Percentiles rank a stretch among this genome's conserved stretches.
phyloP scores from a whole-genome alignment of 2,888 invertebrate species.

The Chelonus formosanus region DNA sequence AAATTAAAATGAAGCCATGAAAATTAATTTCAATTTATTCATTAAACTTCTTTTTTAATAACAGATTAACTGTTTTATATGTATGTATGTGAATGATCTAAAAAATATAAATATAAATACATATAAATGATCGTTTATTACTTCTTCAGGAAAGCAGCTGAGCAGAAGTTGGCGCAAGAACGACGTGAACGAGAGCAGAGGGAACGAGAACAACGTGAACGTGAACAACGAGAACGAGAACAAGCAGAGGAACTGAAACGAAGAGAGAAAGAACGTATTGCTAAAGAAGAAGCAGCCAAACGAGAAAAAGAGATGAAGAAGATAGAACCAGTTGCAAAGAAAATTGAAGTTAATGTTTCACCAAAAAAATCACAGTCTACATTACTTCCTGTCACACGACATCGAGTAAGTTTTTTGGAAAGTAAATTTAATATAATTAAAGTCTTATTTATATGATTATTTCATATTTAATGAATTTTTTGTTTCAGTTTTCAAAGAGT shows the following conservation, averaged over 20 bases:
- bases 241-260: slow-evolving; percentile 42
- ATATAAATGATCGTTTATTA: neutral
- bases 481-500: slow-evolving; percentile 73
- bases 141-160: slow-evolving; percentile 52
- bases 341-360: slow-evolving; percentile 50
- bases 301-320: slow-evolving; percentile 55
- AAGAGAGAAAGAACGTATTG: slow-evolving; percentile 49
- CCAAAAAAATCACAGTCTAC: slow-evolving; percentile 57
- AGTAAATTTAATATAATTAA: neutral
- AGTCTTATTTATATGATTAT: neutral
- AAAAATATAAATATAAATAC: no score
- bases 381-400: slow-evolving; percentile 54
- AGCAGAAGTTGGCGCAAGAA: slow-evolving; percentile 51
- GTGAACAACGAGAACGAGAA: slow-evolving; percentile 46
- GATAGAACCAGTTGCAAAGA: slow-evolving; percentile 48
- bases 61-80: no score
- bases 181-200: slow-evolving; percentile 49
- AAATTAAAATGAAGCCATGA: no score
- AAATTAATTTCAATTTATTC: no score
- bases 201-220: slow-evolving; percentile 34
- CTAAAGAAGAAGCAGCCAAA: slow-evolving; percentile 56
- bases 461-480: slow-evolving; percentile 2
- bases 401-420: slow-evolving; percentile 51
- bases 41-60: no score
- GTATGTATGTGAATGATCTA: no score